Evolutionary conservation across 2,113 vertebrate species (phyloP).

Genomic region (Rhinolophus ferrumequinum): DNA sequence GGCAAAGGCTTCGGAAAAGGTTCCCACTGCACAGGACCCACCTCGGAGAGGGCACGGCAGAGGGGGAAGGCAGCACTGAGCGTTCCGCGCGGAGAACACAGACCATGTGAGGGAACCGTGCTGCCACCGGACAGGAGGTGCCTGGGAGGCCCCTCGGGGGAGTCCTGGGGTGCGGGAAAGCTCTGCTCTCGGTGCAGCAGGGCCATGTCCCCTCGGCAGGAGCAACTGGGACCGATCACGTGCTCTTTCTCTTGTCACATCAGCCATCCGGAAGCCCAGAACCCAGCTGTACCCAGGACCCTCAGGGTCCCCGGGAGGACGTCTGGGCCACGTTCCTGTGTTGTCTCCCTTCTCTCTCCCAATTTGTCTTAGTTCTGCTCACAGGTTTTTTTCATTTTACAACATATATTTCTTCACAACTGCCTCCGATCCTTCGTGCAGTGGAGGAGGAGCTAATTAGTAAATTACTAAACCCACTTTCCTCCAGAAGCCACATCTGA

Average conservation of each 20-base stretch:
- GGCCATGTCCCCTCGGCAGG: not conserved
- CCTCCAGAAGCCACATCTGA: not conserved
- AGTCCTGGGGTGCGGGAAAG: not conserved
- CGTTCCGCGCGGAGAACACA: accelerated
- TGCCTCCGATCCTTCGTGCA: accelerated
- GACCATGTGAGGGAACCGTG: accelerated
- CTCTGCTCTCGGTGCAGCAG: not conserved
- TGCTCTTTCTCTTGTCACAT: not conserved
- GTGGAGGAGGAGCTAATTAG: accelerated
- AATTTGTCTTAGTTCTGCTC: accelerated
- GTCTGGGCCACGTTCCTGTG: accelerated
- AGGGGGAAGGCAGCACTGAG: accelerated
- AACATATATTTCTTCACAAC: accelerated
- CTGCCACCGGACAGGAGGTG: too few species aligned
- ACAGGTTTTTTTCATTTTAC: accelerated
- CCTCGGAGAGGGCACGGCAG: accelerated
- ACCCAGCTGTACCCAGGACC: too few species aligned
- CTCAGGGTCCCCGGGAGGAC: accelerated
- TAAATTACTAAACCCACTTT: accelerated
- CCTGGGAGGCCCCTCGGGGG: accelerated
- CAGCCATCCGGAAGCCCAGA: not conserved
- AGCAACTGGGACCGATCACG: not conserved
- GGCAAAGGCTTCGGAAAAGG: not conserved
- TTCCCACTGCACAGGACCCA: not conserved
- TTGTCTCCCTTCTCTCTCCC: accelerated